Percentiles rank a stretch among this genome's conserved stretches.
Evolutionary conservation across 2,113 vertebrate genomes (phyloP).

Genomic region (Triplophysa siluroides): DNA sequence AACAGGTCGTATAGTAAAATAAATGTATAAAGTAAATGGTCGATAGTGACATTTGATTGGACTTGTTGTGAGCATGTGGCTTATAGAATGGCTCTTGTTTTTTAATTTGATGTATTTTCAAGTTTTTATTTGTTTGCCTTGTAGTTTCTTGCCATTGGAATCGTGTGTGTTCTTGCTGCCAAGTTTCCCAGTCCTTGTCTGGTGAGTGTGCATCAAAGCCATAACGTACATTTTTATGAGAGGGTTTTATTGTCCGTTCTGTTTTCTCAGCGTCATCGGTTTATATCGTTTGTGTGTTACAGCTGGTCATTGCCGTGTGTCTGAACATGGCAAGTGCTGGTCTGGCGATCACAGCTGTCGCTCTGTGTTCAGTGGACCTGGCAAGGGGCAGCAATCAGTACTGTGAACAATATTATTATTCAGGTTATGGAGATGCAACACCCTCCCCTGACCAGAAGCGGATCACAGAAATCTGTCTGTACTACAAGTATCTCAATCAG

Average conservation of each 20-base stretch:
- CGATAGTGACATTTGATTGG: not conserved
- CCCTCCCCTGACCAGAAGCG: rapidly evolving
- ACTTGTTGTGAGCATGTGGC: not conserved
- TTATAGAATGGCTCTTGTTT: too few relatives aligned
- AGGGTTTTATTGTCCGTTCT: not conserved
- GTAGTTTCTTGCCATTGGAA: constrained; percentile 63
- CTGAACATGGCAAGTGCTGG: constrained; percentile 56
- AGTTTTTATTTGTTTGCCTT: constrained; percentile 25
- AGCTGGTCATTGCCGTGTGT: constrained; percentile 60
- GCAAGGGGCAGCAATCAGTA: rapidly evolving
- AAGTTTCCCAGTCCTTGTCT: constrained; percentile 66
- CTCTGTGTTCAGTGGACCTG: constrained; percentile 53
- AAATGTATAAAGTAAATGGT: too few relatives aligned
- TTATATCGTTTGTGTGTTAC: constrained; percentile 12
- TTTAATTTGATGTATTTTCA: not conserved
- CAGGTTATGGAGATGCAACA: too few relatives aligned
- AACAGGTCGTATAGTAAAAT: not conserved
- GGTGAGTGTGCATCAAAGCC: constrained; percentile 60
- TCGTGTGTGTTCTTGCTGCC: constrained; percentile 62
- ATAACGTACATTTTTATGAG: not conserved
- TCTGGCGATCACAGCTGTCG: constrained; percentile 61
- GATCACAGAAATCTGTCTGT: not conserved
- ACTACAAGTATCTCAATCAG: not conserved
- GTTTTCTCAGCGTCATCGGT: not conserved
- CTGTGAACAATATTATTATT: rapidly evolving